Percentiles rank a stretch among this genome's conserved stretches.
Evolutionary conservation across 2,888 invertebrate species (phyloP).

Genomic region (Cerastis leucographa): DNA sequence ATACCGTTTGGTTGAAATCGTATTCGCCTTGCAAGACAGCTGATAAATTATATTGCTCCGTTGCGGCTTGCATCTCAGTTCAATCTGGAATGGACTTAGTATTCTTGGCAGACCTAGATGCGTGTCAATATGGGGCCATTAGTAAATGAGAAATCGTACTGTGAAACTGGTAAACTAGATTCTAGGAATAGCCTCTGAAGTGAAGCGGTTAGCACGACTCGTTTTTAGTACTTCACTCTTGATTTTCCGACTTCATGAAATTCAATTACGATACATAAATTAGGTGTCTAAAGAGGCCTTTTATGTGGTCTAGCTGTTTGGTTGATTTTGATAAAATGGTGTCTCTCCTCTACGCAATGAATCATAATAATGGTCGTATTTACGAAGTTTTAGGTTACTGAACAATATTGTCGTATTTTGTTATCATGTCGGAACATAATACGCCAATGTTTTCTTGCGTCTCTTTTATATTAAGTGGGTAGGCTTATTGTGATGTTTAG

Average conservation of each 20-base stretch:
- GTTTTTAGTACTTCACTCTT: neutral
- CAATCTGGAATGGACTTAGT: constrained; percentile 22
- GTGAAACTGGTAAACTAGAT: neutral
- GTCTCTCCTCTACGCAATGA: constrained; percentile 36
- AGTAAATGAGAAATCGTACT: constrained; percentile 26
- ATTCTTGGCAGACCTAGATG: constrained; percentile 7
- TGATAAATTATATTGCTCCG: constrained; percentile 51
- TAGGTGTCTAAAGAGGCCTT: neutral
- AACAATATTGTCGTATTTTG: constrained; percentile 78
- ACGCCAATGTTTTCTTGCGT: constrained; percentile 74
- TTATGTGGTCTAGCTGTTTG: constrained; percentile 5
- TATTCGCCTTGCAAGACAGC: constrained; percentile 48
- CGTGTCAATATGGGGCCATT: constrained; percentile 29
- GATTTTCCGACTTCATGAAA: constrained; percentile 30
- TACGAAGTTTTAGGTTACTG: constrained; percentile 51
- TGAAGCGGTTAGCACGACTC: neutral
- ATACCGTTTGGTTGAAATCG: constrained; percentile 61
- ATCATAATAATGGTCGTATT: constrained; percentile 47
- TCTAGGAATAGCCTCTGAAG: constrained; percentile 1
- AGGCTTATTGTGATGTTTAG: constrained; percentile 63
- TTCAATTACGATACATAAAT: constrained; percentile 1
- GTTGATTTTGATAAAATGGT: constrained; percentile 56
- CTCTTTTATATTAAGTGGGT: constrained; percentile 37
- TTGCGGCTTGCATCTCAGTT: constrained; percentile 32
- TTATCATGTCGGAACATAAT: constrained; percentile 72